Conservation (phyloP, 2,797 vertebrate species). For the Zenarchopterus dispar region DNA sequence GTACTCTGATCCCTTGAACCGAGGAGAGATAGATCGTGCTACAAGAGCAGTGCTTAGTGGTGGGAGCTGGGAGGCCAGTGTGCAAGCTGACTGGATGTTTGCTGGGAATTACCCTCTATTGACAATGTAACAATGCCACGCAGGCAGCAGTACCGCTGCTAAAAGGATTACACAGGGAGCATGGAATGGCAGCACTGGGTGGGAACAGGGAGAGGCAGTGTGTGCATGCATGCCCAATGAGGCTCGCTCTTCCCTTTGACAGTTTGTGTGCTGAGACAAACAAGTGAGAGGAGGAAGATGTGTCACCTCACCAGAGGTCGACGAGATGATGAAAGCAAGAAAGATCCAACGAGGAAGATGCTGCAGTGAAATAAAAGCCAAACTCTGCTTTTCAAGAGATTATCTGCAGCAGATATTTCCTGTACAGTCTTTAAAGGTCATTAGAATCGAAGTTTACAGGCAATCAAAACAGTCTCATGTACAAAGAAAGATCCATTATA, state of each 20-base stretch:
- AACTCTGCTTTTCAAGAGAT: slow-evolving; percentile 13
- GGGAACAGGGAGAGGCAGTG: slow-evolving; percentile 32
- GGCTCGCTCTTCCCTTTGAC: slow-evolving; percentile 44
- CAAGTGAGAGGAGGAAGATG: slow-evolving; percentile 43
- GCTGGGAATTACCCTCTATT: slow-evolving; percentile 70
- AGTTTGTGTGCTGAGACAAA: slow-evolving; percentile 43
- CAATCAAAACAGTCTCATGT: slow-evolving; percentile 11
- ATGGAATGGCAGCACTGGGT: slow-evolving; percentile 54
- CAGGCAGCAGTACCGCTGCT: slow-evolving; percentile 54
- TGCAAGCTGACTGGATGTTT: slow-evolving; percentile 53
- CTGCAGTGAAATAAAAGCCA: slow-evolving; percentile 6
- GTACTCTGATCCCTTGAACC: slow-evolving; percentile 38
- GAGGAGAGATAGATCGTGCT: slow-evolving; percentile 36
- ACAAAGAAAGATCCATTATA: slow-evolving; percentile 21
- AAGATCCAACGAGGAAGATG: slow-evolving; percentile 31
- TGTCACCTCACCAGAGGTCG: slow-evolving; percentile 53
- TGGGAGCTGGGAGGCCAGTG: slow-evolving; percentile 25
- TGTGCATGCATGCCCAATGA: slow-evolving; percentile 48
- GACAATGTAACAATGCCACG: slow-evolving; percentile 71
- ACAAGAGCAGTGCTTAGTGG: slow-evolving; percentile 18
- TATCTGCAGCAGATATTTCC: slow-evolving; percentile 11
- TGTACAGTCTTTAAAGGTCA: slow-evolving; percentile 24
- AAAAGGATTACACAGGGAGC: slow-evolving; percentile 79
- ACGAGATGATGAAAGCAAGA: slow-evolving; percentile 39
- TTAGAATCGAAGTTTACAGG: slow-evolving; percentile 10